Percentiles rank a stretch among this genome's conserved stretches.
Conservation (phyloP, 2,888 invertebrate genomes). For the Ochlodes sylvanus region DNA sequence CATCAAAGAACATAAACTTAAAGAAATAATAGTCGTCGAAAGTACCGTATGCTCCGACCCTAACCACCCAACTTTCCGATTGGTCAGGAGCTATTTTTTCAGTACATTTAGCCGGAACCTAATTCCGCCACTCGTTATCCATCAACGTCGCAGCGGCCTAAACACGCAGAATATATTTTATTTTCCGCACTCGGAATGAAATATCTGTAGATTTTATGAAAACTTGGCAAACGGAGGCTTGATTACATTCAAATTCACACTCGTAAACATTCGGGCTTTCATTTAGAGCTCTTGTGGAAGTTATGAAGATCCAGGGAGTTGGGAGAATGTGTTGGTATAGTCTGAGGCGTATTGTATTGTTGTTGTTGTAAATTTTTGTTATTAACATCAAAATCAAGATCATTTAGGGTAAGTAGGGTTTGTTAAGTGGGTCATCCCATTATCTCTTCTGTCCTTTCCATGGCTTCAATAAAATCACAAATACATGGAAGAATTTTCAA, state of each 20-base stretch:
- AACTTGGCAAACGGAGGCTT: conserved; percentile 27
- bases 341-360: too few species aligned
- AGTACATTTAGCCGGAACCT: conserved; percentile 33
- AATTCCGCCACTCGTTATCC: conserved; percentile 29
- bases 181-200: conserved; percentile 17
- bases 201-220: conserved; percentile 29
- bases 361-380: too few species aligned
- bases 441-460: too few species aligned
- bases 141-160: conserved; percentile 31
- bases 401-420: too few species aligned
- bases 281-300: conserved; percentile 31
- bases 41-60: background rate
- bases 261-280: conserved; percentile 34
- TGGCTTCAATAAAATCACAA: too few species aligned
- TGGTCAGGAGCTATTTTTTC: conserved; percentile 29
- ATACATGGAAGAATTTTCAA: too few species aligned
- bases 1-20: too few species aligned
- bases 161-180: conserved; percentile 33
- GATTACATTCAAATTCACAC: conserved; percentile 38
- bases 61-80: conserved; percentile 15
- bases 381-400: too few species aligned
- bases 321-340: too few species aligned
- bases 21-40: background rate
- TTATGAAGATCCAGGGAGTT: conserved; percentile 16
- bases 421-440: too few species aligned